Evolutionary conservation across 1,140 invertebrate species (phyloP), one percentile per base, ranked within the genome.

Genomic region (Drosophila sucinea): DNA sequence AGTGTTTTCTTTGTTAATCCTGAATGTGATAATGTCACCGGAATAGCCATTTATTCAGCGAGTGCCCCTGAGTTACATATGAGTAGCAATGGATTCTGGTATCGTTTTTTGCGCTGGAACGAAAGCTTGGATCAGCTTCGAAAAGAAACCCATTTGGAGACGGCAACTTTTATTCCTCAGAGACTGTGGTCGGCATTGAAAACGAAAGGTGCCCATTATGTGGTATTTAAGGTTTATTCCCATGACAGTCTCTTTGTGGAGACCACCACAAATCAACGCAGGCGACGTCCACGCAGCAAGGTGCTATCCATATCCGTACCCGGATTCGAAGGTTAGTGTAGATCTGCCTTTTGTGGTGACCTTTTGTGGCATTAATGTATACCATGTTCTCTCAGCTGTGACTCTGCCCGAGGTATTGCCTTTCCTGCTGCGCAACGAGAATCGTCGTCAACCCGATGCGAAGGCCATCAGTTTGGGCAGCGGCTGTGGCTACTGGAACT

Each of bases 1-100:
- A 91, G 77, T 35, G 90, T 91, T 0, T 91, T 91, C 66, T 90
- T 86, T 70, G 77, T 91, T 33, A 89, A 91, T 72, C 90, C 90
- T 4, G 3, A 8, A 2, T 76, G 85, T 30, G 60, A 47, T 0
- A 77, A 78, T 62, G 77, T 91, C 10, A 81, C 90, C 0, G 90
- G 90, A 0, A 86, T 91, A 8, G 81, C 81, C 6, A 60, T 91
- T 4, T 89, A 81, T 33, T 60, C 30, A 6, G 8, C 2, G 25
- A 3, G 23, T 32, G 17, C 1, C 17, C 3, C 58, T 17, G 2
- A n/a, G 8, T 33, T 51, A 7, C 61, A 51, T 40, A 41, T 0
- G n/a, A 8, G 35, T 8, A 25, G n/a, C 8, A 56, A 57, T 10
- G 63, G 71, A 29, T 86, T 84, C 41, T 73, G 54, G 56, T 90